Base-by-base conservation (phyloP, 2,113 vertebrate species). In the Eleginops maclovinus region DNA sequence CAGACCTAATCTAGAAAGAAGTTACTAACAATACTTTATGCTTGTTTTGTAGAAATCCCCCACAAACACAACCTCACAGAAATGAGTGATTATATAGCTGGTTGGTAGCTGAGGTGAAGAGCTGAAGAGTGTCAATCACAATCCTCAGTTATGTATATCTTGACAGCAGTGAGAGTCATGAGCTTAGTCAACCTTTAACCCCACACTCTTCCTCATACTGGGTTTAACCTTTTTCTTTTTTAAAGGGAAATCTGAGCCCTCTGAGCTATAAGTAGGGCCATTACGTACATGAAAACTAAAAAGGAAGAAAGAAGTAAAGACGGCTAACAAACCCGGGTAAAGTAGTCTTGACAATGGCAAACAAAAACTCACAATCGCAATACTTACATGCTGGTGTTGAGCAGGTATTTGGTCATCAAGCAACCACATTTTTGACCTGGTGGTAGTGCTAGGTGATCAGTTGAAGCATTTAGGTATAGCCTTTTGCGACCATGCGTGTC, bases 101-200 rank as follows among this genome's bases (percentile, higher is more conserved):
- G 46, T n/a, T 14, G 50, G 53, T 36, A 16, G 59, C 67, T 31
- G 40, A 56, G 19, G 16, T 9, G 19, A 4, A 71, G 60, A 43
- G 64, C 60, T 72, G 4, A 72, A 24, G 62, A 50, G 49, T 7
- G 0, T n/a, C 24, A 21, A 53, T 31, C 70, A 28, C 81, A 88
- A 89, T 85, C 87, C 79, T 71, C 44, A 74, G 41, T 58, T 36
- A 14, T 73, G 60, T 76, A 51, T 28, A 7, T 53, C 58, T 15
- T 24, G 41, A 71, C 62, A 55, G 19, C 59, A 85, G 75, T 54
- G 71, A 77, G 73, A 85, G 64, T 79, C 19, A 13, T 16, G 7
- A 54, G 79, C 72, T 87, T 75, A 87, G 36, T 49, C 24, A 69
- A 82, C 79, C 79, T 80, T 77, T 77, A 24, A 83, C 87, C 60